Evolutionary conservation across 2,888 invertebrate species (phyloP).

Genomic region (Pollenia labialis): DNA sequence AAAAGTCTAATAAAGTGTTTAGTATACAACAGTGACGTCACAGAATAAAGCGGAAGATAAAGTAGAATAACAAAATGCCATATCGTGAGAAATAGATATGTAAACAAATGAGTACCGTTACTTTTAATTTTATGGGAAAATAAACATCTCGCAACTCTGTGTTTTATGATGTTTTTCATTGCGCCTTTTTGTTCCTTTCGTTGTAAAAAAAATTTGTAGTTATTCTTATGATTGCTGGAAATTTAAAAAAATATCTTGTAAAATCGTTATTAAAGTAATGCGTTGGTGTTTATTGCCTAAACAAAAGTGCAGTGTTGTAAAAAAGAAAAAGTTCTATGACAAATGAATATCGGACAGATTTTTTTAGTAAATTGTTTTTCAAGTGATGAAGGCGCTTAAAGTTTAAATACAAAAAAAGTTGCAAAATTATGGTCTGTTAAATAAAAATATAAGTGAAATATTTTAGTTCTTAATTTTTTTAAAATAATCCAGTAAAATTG

Average conservation of each 20-base stretch:
- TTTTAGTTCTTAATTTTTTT: too few relatives aligned
- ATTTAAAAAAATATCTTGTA: neutral
- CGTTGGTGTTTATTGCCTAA: neutral
- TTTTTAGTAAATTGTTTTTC: too few relatives aligned
- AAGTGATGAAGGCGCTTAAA: too few relatives aligned
- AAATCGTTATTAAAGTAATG: neutral
- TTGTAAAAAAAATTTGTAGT: neutral
- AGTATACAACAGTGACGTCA: slow-evolving; percentile 23
- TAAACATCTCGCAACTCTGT: neutral
- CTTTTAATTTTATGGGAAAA: neutral
- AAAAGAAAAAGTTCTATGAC: too few relatives aligned
- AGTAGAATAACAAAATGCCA: neutral
- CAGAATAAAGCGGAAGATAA: neutral
- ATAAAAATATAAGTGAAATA: too few relatives aligned
- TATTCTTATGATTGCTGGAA: neutral
- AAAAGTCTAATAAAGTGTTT: neutral
- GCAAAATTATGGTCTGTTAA: too few relatives aligned
- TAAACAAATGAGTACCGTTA: neutral
- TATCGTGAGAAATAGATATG: neutral
- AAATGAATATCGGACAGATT: too few relatives aligned
- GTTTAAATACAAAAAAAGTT: too few relatives aligned
- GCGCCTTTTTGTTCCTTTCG: slow-evolving; percentile 13
- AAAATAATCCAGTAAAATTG: too few relatives aligned
- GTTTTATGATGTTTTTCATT: neutral
- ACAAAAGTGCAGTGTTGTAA: neutral